A percentile compares a stretch with the other conserved stretches of the same genome.
phyloP scores from a whole-genome alignment of 2,888 invertebrate species.

The Drosophila peninsularis region DNA sequence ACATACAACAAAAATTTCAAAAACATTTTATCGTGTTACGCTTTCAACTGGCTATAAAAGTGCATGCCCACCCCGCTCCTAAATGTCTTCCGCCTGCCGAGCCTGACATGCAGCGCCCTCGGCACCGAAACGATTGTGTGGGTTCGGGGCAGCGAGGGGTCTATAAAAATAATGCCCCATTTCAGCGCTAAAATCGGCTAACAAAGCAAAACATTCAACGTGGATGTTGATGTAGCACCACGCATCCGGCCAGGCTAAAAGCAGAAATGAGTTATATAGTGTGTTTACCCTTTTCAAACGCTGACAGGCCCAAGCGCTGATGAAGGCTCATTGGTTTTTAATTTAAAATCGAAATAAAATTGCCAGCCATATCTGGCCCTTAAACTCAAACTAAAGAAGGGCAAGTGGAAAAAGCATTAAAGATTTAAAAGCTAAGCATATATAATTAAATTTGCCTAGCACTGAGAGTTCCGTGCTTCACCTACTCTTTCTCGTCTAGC shows the following conservation, averaged over 20 bases:
- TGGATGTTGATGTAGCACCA: conserved; percentile 53
- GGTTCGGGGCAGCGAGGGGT: conserved; percentile 1
- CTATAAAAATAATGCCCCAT: conserved; percentile 68
- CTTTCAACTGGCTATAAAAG: conserved; percentile 77
- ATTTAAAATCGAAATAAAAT: conserved; percentile 64
- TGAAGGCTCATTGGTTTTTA: conserved; percentile 67
- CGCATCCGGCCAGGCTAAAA: conserved; percentile 29
- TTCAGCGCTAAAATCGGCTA: conserved; percentile 64
- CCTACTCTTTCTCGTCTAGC: neutral
- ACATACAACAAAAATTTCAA: conserved; percentile 60
- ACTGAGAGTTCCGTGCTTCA: too few relatives aligned
- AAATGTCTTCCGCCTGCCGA: neutral
- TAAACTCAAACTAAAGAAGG: neutral
- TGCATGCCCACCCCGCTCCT: conserved; percentile 54
- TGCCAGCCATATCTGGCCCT: neutral
- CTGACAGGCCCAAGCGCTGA: conserved; percentile 58
- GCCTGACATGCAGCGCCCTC: conserved; percentile 25
- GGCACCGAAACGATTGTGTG: neutral
- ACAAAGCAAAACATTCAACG: conserved; percentile 53
- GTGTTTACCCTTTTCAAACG: conserved; percentile 67
- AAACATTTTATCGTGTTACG: conserved; percentile 78
- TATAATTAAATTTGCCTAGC: neutral
- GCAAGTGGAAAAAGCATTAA: conserved; percentile 4
- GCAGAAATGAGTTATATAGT: conserved; percentile 11
- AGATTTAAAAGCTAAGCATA: neutral